Base-by-base conservation (phyloP, 2,797 vertebrate species). In the Kryptolebias ocellatus region DNA sequence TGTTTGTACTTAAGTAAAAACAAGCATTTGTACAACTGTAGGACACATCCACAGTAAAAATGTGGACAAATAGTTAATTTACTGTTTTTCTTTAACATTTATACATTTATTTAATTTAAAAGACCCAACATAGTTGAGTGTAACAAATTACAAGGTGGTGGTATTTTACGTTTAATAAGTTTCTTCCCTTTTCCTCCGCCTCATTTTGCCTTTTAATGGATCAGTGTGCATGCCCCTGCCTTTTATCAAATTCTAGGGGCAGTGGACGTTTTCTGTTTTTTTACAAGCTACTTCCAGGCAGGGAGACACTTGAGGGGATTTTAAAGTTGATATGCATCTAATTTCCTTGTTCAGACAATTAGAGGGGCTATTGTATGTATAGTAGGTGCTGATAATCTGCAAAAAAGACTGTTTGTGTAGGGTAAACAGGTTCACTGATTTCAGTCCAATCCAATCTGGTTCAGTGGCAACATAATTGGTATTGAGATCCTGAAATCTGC, bases 201-300 rank as follows among this genome's bases (percentile, higher is more conserved):
- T 66, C 47, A 61, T 52, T 31, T 52, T 51, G 50, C 55, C 45
- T 44, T 45, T 65, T 70, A 20, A 39, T 52, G 45, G 54, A 42
- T 49, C 2, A 1, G 45, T 56, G 76, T 49, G 58, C 60, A 28
- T 69, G 34, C 28, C 66, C 47, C 44, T 81, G 64, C 69, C 72
- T 76, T 75, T 76, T 52, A 78, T 69, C 71, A 44, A 78, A 78
- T 64, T 79, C 75, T 73, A 29, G 0, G 62, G 67, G 29, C 70
- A 74, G 29, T 12, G 49, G 45, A 76, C 20, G 14, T 72, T 72
- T 73, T 59, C 51, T 4, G 10, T 42, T 81, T 75, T 54, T 5
- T 54, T 16, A 34, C 67, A 67, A 39, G 69, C 39, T 51, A 42
- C 49, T 47, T 49, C 12, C 8, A 18, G 46, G 59, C 47, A 42